Conservation (phyloP, 1,140 invertebrate species). For the Drosophila watanabei region DNA sequence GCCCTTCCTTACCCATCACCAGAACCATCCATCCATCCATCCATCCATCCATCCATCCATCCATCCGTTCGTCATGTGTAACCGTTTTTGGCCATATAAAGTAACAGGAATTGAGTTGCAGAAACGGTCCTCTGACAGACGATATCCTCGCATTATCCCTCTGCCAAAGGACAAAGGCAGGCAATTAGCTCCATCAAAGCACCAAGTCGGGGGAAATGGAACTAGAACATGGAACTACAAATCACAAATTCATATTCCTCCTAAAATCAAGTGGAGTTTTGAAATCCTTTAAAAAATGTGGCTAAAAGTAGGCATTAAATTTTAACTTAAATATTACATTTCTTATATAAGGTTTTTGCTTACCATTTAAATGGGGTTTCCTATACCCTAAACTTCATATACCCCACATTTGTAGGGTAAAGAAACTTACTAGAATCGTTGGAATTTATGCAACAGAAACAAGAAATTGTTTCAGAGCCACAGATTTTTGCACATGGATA, state of each 20-base stretch:
- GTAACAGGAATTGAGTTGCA: slow-evolving; percentile 17
- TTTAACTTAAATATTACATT: neutral
- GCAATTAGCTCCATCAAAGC: neutral
- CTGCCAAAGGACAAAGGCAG: neutral
- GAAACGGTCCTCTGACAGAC: slow-evolving; percentile 2
- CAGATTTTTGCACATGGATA: neutral
- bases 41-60: neutral
- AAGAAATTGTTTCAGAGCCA: neutral
- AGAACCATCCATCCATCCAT: neutral
- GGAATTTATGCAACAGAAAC: neutral
- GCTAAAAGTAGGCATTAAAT: neutral
- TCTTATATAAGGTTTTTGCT: no score
- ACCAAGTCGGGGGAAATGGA: neutral
- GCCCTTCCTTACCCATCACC: neutral
- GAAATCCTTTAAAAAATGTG: neutral
- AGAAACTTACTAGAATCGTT: neutral
- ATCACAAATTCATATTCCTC: neutral
- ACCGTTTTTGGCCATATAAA: slow-evolving; percentile 26
- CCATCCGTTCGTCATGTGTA: slow-evolving; percentile 18
- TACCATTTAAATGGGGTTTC: no score
- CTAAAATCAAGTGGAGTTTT: neutral
- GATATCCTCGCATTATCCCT: slow-evolving; percentile 9
- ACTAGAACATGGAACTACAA: neutral
- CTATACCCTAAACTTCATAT: no score
- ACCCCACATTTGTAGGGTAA: neutral